These are phyloP conservation scores for Sturnira hondurensis DNA, from an alignment of 2,113 vertebrate genomes.

Conservation along the genomic window DNA sequence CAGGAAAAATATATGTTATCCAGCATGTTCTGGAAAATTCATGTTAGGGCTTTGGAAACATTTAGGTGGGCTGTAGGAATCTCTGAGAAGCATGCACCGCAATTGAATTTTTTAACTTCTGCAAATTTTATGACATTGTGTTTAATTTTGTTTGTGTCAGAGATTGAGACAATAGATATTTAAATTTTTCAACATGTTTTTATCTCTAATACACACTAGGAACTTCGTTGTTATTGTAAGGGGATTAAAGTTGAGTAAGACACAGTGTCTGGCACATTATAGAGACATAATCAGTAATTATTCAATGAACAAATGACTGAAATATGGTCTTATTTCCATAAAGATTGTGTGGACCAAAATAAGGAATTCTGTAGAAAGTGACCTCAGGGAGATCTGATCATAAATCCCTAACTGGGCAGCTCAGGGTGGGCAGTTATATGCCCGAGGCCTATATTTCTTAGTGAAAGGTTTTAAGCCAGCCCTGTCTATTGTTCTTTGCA, in stretches of 20 bases:
- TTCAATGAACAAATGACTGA: not conserved
- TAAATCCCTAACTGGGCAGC: not conserved
- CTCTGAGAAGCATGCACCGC: not conserved
- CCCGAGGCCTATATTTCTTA: not conserved
- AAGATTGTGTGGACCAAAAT: not conserved
- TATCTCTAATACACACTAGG: not conserved
- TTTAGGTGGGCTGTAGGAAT: not conserved
- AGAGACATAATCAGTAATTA: not conserved
- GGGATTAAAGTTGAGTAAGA: not conserved
- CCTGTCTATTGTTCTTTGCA: too few species aligned
- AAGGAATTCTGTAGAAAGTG: not conserved
- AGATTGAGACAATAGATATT: slow-evolving; percentile 15
- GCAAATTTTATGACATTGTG: not conserved
- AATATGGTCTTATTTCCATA: not conserved
- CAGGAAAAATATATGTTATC: not conserved
- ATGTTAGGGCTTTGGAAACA: not conserved
- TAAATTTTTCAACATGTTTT: not conserved
- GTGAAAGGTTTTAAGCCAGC: not conserved
- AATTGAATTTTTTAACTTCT: not conserved
- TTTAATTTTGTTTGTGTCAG: slow-evolving; percentile 35
- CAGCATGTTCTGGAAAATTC: slow-evolving; percentile 29
- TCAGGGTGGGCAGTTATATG: not conserved
- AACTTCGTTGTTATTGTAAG: slow-evolving; percentile 24
- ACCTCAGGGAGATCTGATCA: not conserved
- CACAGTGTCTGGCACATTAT: not conserved